Base-by-base conservation (phyloP, 2,797 vertebrate species). In the Danio aesculapii region DNA sequence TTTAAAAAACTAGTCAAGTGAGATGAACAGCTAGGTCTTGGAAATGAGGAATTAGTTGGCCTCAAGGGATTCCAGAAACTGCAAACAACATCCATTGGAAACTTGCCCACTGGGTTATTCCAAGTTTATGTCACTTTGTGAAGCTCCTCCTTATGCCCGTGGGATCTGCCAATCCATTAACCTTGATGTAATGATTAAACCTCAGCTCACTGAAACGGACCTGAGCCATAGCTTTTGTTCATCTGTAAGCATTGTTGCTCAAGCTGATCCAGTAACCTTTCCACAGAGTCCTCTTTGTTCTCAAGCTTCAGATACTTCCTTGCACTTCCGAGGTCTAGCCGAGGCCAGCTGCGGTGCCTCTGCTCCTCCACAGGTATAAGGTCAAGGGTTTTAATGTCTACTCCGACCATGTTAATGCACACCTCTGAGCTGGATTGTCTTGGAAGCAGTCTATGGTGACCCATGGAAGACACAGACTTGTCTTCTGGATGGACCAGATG, bases 281-380 rank as follows among this genome's bases (percentile, higher is more conserved):
- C 95, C 0, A 92, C 94, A 0, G 95, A 95, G 73, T 95, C 93
- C 17, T 95, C 95, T n/a, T 92, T 90, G 57, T 95, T 95, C 59
- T 94, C 95, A 87, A 97, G 87, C 82, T 96, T 97, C 90, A 96
- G 85, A 12, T 95, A 97, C 19, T 92, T 92, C 69, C 93, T 93
- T 14, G 93, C 89, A 5, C 86, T 90, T 84, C 93, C 83, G 3
- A 94, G 92, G 83, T 98, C 95, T 9, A 98, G 87, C 13, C 93
- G 92, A n/a, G 98, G 97, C 97, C 97, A 98, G 90, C 97, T 99
- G 66, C 91, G 86, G 85, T 94, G 94, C 30, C 92, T 95, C 63
- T 92, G 92, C 69, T 95, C 94, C 81, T 93, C 93, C n/a, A 87
- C 75, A 0, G 89, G 88, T 2, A 90, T 86, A 64, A 90, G 82